These are phyloP conservation scores for Brachionus sp. DNA, from an alignment of 1,140 invertebrate genomes.

Conservation along the genomic window DNA sequence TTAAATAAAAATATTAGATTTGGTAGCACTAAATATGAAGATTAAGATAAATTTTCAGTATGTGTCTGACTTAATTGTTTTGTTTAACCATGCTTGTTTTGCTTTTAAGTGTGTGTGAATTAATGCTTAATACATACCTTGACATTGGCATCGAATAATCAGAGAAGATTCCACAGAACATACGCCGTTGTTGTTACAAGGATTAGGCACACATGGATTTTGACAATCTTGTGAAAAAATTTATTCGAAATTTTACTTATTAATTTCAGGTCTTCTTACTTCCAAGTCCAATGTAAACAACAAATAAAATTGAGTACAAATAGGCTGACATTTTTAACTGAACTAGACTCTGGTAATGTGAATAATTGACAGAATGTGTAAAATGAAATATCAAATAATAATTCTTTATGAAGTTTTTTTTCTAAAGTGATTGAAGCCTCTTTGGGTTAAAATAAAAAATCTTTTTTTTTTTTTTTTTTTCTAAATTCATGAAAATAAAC, in stretches of 20 bases:
- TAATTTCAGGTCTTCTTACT: not conserved
- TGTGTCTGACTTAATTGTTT: no score
- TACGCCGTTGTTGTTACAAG: not conserved
- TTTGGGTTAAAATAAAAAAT: not conserved
- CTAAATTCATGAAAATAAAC: slow-evolving; percentile 4
- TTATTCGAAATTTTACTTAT: not conserved
- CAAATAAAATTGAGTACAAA: not conserved
- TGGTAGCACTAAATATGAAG: no score
- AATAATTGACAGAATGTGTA: not conserved
- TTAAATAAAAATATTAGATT: no score
- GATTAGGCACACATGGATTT: not conserved
- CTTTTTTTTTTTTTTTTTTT: not conserved
- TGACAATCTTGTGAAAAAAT: not conserved
- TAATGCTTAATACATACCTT: not conserved
- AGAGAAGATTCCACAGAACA: not conserved
- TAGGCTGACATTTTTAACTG: not conserved
- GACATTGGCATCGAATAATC: not conserved
- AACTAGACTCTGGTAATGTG: not conserved
- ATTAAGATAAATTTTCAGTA: no score
- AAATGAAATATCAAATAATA: not conserved
- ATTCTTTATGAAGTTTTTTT: not conserved
- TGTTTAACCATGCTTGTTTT: not conserved
- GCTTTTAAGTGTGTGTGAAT: not conserved
- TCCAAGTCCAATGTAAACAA: not conserved
- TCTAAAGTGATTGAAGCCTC: not conserved